Evolutionary conservation across 1,140 invertebrate genomes (phyloP).

Genomic region (Aphelenchoides besseyi): DNA sequence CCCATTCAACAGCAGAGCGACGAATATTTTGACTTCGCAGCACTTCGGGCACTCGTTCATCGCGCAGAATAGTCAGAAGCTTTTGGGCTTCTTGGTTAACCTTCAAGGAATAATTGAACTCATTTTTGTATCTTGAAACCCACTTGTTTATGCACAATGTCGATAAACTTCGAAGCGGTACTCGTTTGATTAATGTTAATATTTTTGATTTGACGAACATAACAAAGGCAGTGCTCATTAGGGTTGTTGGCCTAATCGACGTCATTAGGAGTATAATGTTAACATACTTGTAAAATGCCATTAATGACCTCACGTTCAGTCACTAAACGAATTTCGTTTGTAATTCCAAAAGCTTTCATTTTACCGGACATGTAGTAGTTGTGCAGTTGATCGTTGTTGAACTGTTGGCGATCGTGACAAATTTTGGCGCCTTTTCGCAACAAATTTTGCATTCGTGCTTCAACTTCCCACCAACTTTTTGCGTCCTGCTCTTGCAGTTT

Average conservation of each 20-base stretch:
- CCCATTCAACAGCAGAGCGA: slow-evolving; percentile 93
- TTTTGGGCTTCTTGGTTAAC: slow-evolving; percentile 88
- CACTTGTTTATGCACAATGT: slow-evolving; percentile 71
- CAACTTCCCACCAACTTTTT: slow-evolving; percentile 88
- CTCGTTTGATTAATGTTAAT: slow-evolving; percentile 91
- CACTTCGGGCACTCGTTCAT: slow-evolving; percentile 79
- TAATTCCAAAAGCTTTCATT: too few relatives aligned
- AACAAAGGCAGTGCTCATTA: slow-evolving; percentile 91
- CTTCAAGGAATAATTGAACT: slow-evolving; percentile 67
- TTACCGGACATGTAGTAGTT: slow-evolving; percentile 99
- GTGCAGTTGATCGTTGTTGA: slow-evolving; percentile 87
- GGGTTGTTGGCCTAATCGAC: slow-evolving; percentile 76
- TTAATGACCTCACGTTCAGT: slow-evolving; percentile 95
- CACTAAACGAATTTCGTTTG: too few relatives aligned
- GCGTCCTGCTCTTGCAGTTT: slow-evolving; percentile 92
- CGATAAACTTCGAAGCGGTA: slow-evolving; percentile 87
- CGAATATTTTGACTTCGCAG: slow-evolving; percentile 77
- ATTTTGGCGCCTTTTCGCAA: slow-evolving; percentile 84
- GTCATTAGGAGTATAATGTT: background rate
- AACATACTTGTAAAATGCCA: slow-evolving; percentile 73
- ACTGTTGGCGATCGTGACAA: slow-evolving; percentile 77
- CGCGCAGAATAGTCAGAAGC: slow-evolving; percentile 80
- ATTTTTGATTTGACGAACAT: slow-evolving; percentile 91
- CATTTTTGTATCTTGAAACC: background rate
- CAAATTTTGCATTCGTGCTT: slow-evolving; percentile 88